phyloP scores from a whole-genome alignment of 1,140 invertebrate genomes.

The Sesamia nonagrioides region DNA sequence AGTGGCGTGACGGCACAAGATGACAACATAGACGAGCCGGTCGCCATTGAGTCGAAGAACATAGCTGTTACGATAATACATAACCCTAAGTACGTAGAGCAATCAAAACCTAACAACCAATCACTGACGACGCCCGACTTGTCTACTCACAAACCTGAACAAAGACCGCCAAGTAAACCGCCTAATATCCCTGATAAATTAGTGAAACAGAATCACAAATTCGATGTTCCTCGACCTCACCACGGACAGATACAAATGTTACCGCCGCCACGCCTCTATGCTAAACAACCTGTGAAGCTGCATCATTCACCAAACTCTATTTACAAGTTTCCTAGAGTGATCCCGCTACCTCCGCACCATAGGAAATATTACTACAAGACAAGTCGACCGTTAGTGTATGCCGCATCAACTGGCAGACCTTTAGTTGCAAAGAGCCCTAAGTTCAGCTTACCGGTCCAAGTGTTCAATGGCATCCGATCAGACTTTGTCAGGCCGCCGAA shows the following conservation, averaged over 20 bases:
- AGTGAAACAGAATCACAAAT: constrained; percentile 64
- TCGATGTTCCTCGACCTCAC: constrained; percentile 66
- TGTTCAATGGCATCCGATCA: constrained; percentile 76
- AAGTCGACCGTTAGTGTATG: constrained; percentile 58
- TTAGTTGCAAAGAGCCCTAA: constrained; percentile 68
- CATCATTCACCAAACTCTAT: constrained; percentile 65
- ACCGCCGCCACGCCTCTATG: constrained; percentile 59
- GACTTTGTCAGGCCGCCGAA: constrained; percentile 74
- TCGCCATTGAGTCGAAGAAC: constrained; percentile 74
- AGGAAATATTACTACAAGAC: constrained; percentile 58
- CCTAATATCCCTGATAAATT: constrained; percentile 68
- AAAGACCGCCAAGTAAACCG: constrained; percentile 77
- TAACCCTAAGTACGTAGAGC: constrained; percentile 69
- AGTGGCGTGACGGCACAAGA: constrained; percentile 70
- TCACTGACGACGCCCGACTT: constrained; percentile 51
- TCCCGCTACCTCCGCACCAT: constrained; percentile 64
- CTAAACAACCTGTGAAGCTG: constrained; percentile 65
- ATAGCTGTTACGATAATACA: constrained; percentile 71
- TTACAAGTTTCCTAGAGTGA: constrained; percentile 75
- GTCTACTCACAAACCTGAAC: constrained; percentile 65
- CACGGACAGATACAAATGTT: constrained; percentile 64
- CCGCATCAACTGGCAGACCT: constrained; percentile 66
- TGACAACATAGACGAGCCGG: constrained; percentile 69
- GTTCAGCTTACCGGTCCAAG: constrained; percentile 78
- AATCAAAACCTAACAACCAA: constrained; percentile 52